A percentile compares a stretch with the other conserved stretches of the same genome.
These are phyloP conservation scores for Ormyrus rosae DNA, from an alignment of 2,888 invertebrate genomes.

Conservation along the genomic window DNA sequence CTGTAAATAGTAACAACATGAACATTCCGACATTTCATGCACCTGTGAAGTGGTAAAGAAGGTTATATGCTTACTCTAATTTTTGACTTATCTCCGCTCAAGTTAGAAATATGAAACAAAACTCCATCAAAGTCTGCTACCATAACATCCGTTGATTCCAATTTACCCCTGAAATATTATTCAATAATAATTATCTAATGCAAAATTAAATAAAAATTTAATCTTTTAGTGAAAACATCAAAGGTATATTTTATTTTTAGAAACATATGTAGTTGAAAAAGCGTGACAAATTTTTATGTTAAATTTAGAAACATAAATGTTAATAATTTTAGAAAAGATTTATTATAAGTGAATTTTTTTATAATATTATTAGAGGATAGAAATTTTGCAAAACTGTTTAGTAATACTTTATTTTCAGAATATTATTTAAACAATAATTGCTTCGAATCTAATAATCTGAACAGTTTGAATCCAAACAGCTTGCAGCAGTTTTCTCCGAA, in stretches of 20 bases:
- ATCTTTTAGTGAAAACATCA: not conserved
- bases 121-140: conserved; percentile 99
- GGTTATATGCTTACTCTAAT: conserved; percentile 86
- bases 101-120: conserved; percentile 97
- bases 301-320: too few species aligned
- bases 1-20: conserved; percentile 76
- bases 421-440: too few species aligned
- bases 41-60: not conserved
- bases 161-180: conserved; percentile 84
- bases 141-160: conserved; percentile 95
- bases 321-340: too few species aligned
- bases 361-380: too few species aligned
- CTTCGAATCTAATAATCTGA: too few species aligned
- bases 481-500: too few species aligned
- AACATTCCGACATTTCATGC: not conserved
- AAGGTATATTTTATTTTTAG: not conserved
- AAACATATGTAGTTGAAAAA: not conserved
- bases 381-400: too few species aligned
- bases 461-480: too few species aligned
- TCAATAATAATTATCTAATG: not conserved
- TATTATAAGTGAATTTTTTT: too few species aligned
- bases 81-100: conserved; percentile 97
- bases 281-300: too few species aligned
- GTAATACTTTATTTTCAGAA: too few species aligned
- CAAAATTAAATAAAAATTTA: too few species aligned